Evolutionary conservation across 2,113 vertebrate species (phyloP), one percentile per base, ranked within the genome.

Genomic region (Ammodytes marinus): DNA sequence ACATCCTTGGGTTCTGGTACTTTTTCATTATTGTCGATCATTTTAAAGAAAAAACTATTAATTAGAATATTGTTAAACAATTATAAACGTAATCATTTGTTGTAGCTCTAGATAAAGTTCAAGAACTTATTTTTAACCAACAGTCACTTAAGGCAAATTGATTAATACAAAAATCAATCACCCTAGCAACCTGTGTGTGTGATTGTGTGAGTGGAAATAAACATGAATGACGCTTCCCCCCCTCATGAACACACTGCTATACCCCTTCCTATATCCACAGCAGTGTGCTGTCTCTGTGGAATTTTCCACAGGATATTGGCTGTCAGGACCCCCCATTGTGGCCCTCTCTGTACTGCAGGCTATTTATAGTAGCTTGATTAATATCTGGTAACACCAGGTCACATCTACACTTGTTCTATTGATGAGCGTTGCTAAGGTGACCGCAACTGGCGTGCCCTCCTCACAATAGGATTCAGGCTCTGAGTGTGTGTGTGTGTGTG

Each of bases 281-380:
- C 73, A 64, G 68, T 79, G 87, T 47, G 82, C 77, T 53, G 78
- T 82, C 86, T 86, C 86, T 84, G 91, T 92, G 94, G 91, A 93
- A 94, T 94, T 95, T 95, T 96, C 94, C 95, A 94, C 93, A 93
- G 94, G 93, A 95, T 95, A 95, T 95, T 91, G 91, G 91, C 86
- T 92, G 89, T 89, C 91, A 92, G 90, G 92, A 92, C 93, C 90
- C 90, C 83, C 92, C 84, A 93, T 89, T 90, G 94, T 92, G 92
- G 89, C 87, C 91, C 91, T 91, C 89, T 83, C 84, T 88, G 88
- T 90, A 89, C 90, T 81, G 76, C 55, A 71, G 74, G 74, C 90
- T 96, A 95, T 95, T 94, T 94, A 93, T 95, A 95, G 93, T 64
- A 70, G 60, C 81, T 89, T 95, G 95, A 96, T 95, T 95, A 95